Percentiles rank a stretch among this genome's conserved stretches.
phyloP scores from a whole-genome alignment of 1,140 invertebrate species.

The Achatina immaculata region DNA sequence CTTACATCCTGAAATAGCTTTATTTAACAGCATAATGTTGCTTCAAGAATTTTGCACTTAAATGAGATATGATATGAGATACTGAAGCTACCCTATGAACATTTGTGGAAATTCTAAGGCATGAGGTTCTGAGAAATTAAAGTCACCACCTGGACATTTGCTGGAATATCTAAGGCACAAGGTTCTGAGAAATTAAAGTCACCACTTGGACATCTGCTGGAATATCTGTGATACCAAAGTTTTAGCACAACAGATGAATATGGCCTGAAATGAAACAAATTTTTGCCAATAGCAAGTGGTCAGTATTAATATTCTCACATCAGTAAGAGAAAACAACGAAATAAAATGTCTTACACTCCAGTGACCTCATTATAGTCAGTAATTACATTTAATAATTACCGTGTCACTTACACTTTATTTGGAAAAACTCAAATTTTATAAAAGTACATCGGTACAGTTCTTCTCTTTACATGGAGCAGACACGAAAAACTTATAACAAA shows the following conservation, averaged over 20 bases:
- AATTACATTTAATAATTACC: neutral
- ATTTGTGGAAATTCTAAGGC: too few species aligned
- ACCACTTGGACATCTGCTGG: conserved; percentile 53
- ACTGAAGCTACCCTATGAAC: too few species aligned
- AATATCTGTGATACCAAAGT: conserved; percentile 50
- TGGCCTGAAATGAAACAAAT: conserved; percentile 43
- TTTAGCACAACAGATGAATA: conserved; percentile 53
- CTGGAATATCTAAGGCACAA: too few species aligned
- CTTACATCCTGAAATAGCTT: too few species aligned
- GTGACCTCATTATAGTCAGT: neutral
- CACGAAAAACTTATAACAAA: too few species aligned
- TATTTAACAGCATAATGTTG: too few species aligned
- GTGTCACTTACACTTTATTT: neutral
- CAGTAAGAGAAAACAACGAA: neutral
- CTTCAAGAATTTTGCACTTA: too few species aligned
- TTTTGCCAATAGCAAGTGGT: neutral
- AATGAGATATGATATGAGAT: too few species aligned
- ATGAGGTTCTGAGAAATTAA: too few species aligned
- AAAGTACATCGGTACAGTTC: neutral
- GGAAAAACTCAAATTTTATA: neutral
- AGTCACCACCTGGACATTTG: too few species aligned
- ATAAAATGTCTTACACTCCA: neutral
- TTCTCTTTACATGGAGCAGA: too few species aligned
- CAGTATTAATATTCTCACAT: neutral
- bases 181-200: too few species aligned